These are phyloP conservation scores for Hafferia zeledoni DNA, from an alignment of 2,797 vertebrate species.

Conservation along the genomic window DNA sequence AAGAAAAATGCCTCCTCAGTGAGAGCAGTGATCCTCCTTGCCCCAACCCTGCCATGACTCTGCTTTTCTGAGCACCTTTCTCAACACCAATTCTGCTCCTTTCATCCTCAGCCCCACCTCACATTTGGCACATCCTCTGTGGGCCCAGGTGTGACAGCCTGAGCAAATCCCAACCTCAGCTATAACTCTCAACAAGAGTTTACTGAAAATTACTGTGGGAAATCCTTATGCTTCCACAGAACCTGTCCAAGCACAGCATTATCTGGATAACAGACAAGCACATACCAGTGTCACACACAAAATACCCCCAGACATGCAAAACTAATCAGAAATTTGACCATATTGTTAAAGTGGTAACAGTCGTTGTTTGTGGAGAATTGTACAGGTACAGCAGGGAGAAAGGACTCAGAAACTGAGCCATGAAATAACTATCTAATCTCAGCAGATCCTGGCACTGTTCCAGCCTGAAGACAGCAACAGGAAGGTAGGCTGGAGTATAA, in stretches of 20 bases:
- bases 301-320: neutral
- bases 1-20: neutral
- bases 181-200: neutral
- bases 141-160: neutral
- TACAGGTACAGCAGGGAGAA: neutral
- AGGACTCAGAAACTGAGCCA: neutral
- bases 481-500: too few species aligned
- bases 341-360: neutral
- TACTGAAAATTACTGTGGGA: neutral
- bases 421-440: too few species aligned
- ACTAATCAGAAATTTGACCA: neutral
- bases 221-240: neutral
- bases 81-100: neutral
- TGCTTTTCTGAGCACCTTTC: neutral
- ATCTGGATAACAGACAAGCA: neutral
- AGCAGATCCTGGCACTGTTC: too few species aligned
- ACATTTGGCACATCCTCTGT: neutral
- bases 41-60: neutral
- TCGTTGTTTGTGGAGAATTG: neutral
- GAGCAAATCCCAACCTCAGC: neutral
- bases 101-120: neutral
- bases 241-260: neutral
- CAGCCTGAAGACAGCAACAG: too few species aligned
- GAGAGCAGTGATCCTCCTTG: neutral
- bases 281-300: neutral